phyloP scores from a whole-genome alignment of 2,797 vertebrate species.

The Amblyopsis hoosieri region DNA sequence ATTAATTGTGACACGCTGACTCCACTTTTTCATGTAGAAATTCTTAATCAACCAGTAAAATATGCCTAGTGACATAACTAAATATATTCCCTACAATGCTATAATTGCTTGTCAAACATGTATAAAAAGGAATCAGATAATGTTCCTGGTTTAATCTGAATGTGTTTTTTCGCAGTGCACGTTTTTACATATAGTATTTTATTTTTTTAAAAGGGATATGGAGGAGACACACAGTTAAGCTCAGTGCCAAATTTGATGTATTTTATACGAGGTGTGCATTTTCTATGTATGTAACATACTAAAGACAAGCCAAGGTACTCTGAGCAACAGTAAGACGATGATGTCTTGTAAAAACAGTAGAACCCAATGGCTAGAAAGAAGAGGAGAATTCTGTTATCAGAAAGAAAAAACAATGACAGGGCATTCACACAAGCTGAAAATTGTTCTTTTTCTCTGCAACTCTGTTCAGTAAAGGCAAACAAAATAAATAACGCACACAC shows the following conservation, averaged over 20 bases:
- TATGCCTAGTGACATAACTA: conserved; percentile 2
- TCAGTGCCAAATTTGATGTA: not conserved
- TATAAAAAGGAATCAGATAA: conserved; percentile 43
- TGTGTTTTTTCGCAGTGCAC: not conserved
- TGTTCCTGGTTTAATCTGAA: conserved; percentile 20
- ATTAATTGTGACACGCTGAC: not conserved
- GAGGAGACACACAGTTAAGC: not conserved
- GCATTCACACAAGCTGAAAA: conserved; percentile 42
- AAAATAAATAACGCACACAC: conserved; percentile 44
- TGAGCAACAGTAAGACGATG: conserved; percentile 8
- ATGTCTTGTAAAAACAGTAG: conserved; percentile 21
- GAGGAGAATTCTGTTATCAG: conserved; percentile 29
- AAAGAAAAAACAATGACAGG: conserved; percentile 43
- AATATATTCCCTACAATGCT: not conserved
- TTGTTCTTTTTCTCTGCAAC: conserved; percentile 72
- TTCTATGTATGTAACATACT: conserved; percentile 23
- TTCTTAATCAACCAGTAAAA: not conserved
- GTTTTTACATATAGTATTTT: not conserved
- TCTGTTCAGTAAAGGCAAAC: conserved; percentile 84
- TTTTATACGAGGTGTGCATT: conserved; percentile 4
- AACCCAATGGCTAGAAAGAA: conserved; percentile 30
- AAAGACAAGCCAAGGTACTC: conserved; percentile 1
- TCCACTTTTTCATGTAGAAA: conserved; percentile 5
- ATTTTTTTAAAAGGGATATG: not conserved
- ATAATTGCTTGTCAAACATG: conserved; percentile 22